Percentiles rank a stretch among this genome's conserved stretches.
phyloP scores from a whole-genome alignment of 2,888 invertebrate species.

The Lobophora halterata region DNA sequence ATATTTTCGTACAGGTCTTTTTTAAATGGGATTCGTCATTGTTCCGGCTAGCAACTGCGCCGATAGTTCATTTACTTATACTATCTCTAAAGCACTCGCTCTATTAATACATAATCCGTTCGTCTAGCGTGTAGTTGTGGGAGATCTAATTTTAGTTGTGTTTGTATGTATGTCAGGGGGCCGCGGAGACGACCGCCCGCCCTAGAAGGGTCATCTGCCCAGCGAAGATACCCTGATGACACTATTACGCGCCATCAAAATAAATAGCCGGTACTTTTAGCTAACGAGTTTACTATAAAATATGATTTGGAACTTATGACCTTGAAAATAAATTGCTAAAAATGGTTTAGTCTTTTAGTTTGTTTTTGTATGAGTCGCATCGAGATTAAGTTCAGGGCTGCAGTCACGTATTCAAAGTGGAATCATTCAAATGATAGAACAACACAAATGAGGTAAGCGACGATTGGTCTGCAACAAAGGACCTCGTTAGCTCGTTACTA shows the following conservation, averaged over 20 bases:
- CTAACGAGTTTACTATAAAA: neutral
- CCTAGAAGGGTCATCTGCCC: constrained; percentile 70
- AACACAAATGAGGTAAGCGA: constrained; percentile 23
- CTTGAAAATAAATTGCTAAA: no score
- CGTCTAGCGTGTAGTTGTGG: constrained; percentile 66
- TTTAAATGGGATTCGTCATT: constrained; percentile 11
- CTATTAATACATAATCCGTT: constrained; percentile 60
- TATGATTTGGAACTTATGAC: no score
- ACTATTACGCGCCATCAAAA: constrained; percentile 14
- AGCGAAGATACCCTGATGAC: constrained; percentile 29
- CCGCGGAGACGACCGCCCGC: constrained; percentile 59
- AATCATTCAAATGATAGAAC: constrained; percentile 19
- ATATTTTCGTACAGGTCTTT: neutral
- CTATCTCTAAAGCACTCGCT: constrained; percentile 45
- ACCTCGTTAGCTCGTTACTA: constrained; percentile 8
- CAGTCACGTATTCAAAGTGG: constrained; percentile 6
- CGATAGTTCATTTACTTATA: constrained; percentile 53
- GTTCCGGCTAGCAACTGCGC: constrained; percentile 43
- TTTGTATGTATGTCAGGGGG: constrained; percentile 77
- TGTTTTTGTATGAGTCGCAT: no score
- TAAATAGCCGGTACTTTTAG: neutral
- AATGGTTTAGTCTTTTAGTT: no score
- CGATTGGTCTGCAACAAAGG: constrained; percentile 17
- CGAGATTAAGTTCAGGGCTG: constrained; percentile 16
- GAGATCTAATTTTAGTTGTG: constrained; percentile 69